A percentile compares a stretch with the other conserved stretches of the same genome.
Evolutionary conservation across 92 coral and sea anemone species (phyloP).

Genomic region (Epizoanthus fatuus): DNA sequence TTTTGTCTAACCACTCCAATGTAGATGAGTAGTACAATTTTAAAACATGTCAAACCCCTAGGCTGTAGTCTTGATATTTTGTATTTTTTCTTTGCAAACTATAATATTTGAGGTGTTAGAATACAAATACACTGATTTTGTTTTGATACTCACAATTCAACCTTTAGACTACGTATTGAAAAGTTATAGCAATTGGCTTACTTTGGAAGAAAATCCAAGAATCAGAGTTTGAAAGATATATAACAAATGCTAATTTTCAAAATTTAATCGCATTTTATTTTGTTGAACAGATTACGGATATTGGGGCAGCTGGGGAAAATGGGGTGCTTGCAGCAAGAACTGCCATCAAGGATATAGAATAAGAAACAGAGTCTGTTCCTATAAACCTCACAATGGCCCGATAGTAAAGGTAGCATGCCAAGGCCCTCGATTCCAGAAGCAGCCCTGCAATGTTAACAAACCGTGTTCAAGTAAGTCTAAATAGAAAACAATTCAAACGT

Average conservation of each 20-base stretch:
- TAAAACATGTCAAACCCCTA: no score
- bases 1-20: no score
- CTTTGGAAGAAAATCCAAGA: neutral
- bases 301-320: conserved; percentile 27
- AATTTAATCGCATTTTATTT: neutral
- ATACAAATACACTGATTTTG: no score
- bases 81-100: no score
- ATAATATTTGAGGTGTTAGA: no score
- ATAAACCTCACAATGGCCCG: neutral
- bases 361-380: conserved; percentile 1
- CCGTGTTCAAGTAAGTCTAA: conserved; percentile 24
- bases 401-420: conserved; percentile 7
- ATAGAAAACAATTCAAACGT: no score
- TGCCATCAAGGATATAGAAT: conserved; percentile 24
- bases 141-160: no score
- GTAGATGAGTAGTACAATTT: no score
- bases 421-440: neutral
- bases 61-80: no score
- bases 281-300: conserved; percentile 16
- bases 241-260: no score
- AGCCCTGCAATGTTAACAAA: conserved; percentile 8
- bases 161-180: neutral
- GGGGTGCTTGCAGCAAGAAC: conserved; percentile 18
- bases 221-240: no score
- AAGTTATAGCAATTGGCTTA: neutral